phyloP scores from a whole-genome alignment of 2,888 invertebrate species.

The Chymomyza caudatula region DNA sequence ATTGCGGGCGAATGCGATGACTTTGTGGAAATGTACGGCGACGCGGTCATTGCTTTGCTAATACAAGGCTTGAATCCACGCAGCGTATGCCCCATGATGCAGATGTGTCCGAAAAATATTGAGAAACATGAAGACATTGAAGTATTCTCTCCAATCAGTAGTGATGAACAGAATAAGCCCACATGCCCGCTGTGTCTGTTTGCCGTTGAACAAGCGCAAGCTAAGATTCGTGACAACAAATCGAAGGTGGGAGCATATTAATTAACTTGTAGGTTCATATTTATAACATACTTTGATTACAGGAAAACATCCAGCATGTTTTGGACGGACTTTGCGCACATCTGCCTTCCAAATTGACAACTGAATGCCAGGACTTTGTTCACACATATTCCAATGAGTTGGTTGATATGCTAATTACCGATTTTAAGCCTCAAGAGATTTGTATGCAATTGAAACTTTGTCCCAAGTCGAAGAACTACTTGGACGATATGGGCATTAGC shows the following conservation, averaged over 20 bases:
- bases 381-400: constrained; percentile 86
- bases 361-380: constrained; percentile 87
- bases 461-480: constrained; percentile 79
- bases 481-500: constrained; percentile 65
- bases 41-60: constrained; percentile 87
- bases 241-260: constrained; percentile 82
- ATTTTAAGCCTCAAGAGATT: constrained; percentile 86
- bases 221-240: constrained; percentile 84
- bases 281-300: constrained; percentile 47
- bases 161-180: constrained; percentile 80
- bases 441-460: constrained; percentile 89
- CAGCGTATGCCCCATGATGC: constrained; percentile 83
- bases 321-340: constrained; percentile 85
- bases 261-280: not conserved
- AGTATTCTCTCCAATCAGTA: constrained; percentile 78
- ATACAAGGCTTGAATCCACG: constrained; percentile 81
- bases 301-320: constrained; percentile 85
- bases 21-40: constrained; percentile 89
- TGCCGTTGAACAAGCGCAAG: constrained; percentile 87
- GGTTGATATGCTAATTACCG: constrained; percentile 87
- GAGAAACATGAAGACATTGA: constrained; percentile 79
- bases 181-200: constrained; percentile 91
- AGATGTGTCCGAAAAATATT: constrained; percentile 82
- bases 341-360: constrained; percentile 82
- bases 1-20: constrained; percentile 83